Evolutionary conservation across 2,113 vertebrate species (phyloP), one percentile per base, ranked within the genome.

Genomic region (Charina bottae): DNA sequence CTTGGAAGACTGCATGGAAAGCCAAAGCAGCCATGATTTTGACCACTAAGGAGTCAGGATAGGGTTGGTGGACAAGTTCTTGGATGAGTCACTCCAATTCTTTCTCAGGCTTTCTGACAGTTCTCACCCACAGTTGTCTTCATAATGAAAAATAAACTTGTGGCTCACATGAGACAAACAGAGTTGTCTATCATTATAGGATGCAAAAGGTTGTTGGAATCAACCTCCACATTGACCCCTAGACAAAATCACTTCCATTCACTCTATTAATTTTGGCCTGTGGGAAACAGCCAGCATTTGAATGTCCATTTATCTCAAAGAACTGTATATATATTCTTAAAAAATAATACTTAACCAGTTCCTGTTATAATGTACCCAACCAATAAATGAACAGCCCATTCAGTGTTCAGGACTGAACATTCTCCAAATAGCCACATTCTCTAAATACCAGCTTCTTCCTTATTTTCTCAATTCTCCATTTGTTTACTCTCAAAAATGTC

Each of bases 381-480:
- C 96, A 97, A 96, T 92, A 95, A 94, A 94, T 88, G 93, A 97
- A 97, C 97, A 97, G 96, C 92, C 96, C 92, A 92, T 96, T 98
- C 97, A 98, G 95, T 98, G 97, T 97, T 96, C 95, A 85, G 96
- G 98, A 97, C 93, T 96, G 94, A 92, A 97, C 98, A 99, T 99
- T 99, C 98, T 97, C 98, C 96, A 98, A 98, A 99, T 99, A 98
- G 97, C 98, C 98, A 97, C 99, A 98, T 99, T 98, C 98, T 98
- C 98, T 95, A 97, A 97, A 99, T 99, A 96, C 98, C 98, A 96
- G 92, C 97, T 92, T 98, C 98, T 99, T 99, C 98, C 98, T 99
- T 98, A 98, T 99, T 99, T 98, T 99, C 98, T 99, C 99, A 99
- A 99, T 99, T 98, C 98, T 97, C 97, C 97, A 96, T 98, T 98